Evolutionary conservation across 2,797 vertebrate genomes (phyloP).

Genomic region (Danio choprae): DNA sequence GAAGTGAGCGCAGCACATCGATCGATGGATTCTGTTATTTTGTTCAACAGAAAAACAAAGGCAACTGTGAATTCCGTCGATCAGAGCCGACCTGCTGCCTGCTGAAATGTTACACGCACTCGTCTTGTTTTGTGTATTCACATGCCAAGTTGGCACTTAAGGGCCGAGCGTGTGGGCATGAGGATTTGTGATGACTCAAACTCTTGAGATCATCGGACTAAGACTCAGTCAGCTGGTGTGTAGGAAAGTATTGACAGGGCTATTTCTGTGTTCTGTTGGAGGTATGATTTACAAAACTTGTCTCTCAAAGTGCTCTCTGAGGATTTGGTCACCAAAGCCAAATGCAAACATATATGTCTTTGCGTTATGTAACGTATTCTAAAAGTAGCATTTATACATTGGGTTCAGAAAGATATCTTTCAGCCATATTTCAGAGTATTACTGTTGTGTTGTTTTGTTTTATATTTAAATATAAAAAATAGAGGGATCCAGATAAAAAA

Average conservation of each 20-base stretch:
- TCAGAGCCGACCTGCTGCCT: conserved; percentile 11
- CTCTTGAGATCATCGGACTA: conserved; percentile 43
- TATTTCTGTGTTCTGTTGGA: conserved; percentile 44
- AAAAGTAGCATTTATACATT: neutral
- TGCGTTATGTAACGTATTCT: neutral
- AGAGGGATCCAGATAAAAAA: too few species aligned
- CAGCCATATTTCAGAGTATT: too few species aligned
- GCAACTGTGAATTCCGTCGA: conserved; percentile 24
- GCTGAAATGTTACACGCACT: conserved; percentile 30
- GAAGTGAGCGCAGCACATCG: neutral
- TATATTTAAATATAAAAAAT: too few species aligned
- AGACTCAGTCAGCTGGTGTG: conserved; percentile 46
- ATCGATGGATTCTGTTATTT: conserved; percentile 4
- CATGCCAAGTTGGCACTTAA: conserved; percentile 42
- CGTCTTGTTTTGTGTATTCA: conserved; percentile 46
- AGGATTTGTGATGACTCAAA: conserved; percentile 56
- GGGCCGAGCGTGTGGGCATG: conserved; percentile 30
- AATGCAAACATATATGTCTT: neutral
- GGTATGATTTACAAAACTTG: neutral
- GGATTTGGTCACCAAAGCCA: neutral
- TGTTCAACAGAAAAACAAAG: conserved; percentile 25
- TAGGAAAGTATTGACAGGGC: conserved; percentile 44
- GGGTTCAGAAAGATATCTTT: neutral
- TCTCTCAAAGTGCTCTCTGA: neutral
- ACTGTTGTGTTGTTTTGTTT: too few species aligned